These are phyloP conservation scores for Hippocampus barbouri DNA, from an alignment of 2,113 vertebrate species.

Conservation along the genomic window DNA sequence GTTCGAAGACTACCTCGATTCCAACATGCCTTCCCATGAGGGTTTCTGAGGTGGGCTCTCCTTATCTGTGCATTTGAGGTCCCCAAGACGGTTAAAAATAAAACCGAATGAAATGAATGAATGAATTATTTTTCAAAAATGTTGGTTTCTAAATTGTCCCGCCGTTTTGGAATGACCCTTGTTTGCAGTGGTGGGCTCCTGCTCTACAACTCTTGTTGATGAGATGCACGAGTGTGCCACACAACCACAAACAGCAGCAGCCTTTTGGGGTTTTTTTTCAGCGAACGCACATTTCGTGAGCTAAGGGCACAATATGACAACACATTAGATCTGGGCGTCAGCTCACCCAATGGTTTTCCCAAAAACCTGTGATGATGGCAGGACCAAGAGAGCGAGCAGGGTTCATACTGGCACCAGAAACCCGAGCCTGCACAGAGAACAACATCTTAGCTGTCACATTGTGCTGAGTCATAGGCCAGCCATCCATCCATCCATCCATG, in stretches of 20 bases:
- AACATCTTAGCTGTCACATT: neutral
- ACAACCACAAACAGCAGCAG: neutral
- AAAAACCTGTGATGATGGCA: conserved; percentile 76
- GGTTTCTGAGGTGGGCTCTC: too few relatives aligned
- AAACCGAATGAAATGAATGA: too few relatives aligned
- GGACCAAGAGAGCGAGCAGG: conserved; percentile 76
- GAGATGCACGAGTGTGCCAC: neutral
- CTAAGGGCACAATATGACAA: neutral
- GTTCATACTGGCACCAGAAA: conserved; percentile 82
- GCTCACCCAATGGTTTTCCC: conserved; percentile 82
- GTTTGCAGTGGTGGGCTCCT: too few relatives aligned
- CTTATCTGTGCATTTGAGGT: too few relatives aligned
- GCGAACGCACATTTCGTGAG: neutral
- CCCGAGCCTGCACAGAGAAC: conserved; percentile 60
- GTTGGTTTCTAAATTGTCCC: too few relatives aligned
- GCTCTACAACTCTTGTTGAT: neutral
- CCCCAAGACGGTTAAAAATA: too few relatives aligned
- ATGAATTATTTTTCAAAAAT: too few relatives aligned
- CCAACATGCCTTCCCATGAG: too few relatives aligned
- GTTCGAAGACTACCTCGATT: too few relatives aligned
- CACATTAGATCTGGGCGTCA: neutral
- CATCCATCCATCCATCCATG: too few relatives aligned
- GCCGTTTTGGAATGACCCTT: too few relatives aligned
- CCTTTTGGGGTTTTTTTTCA: neutral
- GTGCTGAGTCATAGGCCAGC: neutral